Evolutionary conservation across 2,888 invertebrate species (phyloP).

Genomic region (Nomada hirtipes): DNA sequence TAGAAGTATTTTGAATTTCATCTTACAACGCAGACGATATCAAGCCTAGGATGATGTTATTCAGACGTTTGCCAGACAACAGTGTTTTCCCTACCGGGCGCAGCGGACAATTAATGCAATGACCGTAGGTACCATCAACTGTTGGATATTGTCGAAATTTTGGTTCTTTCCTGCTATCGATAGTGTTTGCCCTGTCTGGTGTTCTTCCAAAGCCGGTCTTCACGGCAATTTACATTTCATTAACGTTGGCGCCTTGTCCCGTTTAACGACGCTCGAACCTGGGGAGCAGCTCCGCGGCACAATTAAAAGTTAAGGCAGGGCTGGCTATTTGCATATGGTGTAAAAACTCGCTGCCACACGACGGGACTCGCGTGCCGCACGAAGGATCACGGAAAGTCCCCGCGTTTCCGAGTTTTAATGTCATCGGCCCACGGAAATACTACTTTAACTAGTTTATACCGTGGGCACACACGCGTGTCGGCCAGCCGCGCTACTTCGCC

Average conservation of each 20-base stretch:
- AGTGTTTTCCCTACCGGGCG: no score
- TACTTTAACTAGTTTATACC: constrained; percentile 65
- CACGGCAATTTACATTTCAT: constrained; percentile 56
- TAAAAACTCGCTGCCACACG: constrained; percentile 57
- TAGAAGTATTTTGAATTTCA: no score
- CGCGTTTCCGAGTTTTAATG: constrained; percentile 64
- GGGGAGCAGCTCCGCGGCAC: constrained; percentile 23
- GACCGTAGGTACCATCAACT: no score
- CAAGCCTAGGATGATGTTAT: no score
- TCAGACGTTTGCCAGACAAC: no score
- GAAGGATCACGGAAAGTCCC: constrained; percentile 56
- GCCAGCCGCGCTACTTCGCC: constrained; percentile 39
- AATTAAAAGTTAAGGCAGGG: constrained; percentile 56
- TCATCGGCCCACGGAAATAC: constrained; percentile 67
- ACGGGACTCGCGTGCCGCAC: constrained; percentile 67
- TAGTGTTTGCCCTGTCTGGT: constrained; percentile 10
- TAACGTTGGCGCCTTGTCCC: constrained; percentile 37
- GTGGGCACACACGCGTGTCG: constrained; percentile 45
- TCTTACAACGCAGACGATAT: no score
- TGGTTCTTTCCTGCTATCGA: background rate
- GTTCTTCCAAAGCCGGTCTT: constrained; percentile 28
- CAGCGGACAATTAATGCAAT: no score
- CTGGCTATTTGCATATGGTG: constrained; percentile 54
- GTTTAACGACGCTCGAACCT: constrained; percentile 41
- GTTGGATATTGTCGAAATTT: no score